Percentiles rank a stretch among this genome's conserved stretches.
Conservation (phyloP, 2,113 vertebrate species). For the Eolophus roseicapilla region DNA sequence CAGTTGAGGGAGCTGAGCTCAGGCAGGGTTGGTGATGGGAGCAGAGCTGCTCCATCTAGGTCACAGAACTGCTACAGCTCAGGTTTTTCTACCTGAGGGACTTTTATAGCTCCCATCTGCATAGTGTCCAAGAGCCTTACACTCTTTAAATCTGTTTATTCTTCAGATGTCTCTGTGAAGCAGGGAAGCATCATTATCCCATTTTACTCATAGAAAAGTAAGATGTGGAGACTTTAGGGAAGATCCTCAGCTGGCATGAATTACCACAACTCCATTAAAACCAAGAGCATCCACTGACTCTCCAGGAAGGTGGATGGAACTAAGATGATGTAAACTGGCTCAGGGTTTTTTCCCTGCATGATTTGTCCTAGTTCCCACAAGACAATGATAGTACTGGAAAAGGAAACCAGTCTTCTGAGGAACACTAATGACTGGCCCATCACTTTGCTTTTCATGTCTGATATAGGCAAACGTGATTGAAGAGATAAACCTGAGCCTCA, state of each 20-base stretch:
- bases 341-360: fast-evolving
- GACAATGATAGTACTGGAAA: neutral
- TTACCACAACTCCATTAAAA: neutral
- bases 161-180: neutral
- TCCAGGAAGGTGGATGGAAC: neutral
- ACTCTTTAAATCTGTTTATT: neutral
- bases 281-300: neutral
- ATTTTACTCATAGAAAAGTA: neutral
- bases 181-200: neutral
- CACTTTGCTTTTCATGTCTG: neutral
- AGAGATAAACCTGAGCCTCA: neutral
- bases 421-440: too few relatives aligned
- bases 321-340: neutral
- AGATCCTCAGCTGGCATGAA: neutral
- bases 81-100: conserved; percentile 18
- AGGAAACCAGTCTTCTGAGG: neutral
- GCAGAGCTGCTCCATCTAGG: conserved; percentile 27
- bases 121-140: neutral
- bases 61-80: conserved; percentile 4
- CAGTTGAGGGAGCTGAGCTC: conserved; percentile 10
- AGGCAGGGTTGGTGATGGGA: neutral
- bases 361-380: neutral
- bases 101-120: conserved; percentile 46
- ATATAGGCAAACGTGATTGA: neutral
- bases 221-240: neutral